phyloP scores from a whole-genome alignment of 2,113 vertebrate species.

The Cricetomys ansorgei region DNA sequence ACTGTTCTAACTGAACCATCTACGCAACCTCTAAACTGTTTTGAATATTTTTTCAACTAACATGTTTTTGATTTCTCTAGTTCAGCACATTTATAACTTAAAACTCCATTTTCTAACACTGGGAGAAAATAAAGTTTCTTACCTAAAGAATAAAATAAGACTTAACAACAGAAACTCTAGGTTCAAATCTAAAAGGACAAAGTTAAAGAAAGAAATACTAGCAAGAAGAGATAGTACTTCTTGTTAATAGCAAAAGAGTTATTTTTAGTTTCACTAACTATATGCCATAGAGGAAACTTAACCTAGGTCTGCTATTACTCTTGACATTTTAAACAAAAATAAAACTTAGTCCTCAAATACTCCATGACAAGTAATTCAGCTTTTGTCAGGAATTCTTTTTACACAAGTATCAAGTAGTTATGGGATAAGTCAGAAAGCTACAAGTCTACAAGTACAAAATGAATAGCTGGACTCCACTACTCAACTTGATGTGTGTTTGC shows the following conservation, averaged over 20 bases:
- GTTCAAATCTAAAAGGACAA: neutral
- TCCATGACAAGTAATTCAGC: neutral
- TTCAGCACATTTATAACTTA: neutral
- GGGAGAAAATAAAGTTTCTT: neutral
- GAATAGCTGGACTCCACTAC: neutral
- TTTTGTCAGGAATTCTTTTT: neutral
- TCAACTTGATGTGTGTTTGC: neutral
- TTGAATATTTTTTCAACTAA: neutral
- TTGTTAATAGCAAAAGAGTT: neutral
- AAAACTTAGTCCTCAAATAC: neutral
- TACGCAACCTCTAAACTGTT: neutral
- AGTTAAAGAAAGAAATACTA: neutral
- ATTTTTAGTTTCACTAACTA: neutral
- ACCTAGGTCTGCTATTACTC: neutral
- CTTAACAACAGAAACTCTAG: neutral
- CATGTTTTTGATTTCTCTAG: neutral
- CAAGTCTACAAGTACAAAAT: neutral
- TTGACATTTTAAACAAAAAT: constrained; percentile 27
- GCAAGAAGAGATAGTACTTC: neutral
- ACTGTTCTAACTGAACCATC: neutral
- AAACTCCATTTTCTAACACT: neutral
- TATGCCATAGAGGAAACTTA: neutral
- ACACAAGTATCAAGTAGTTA: neutral
- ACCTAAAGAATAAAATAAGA: neutral
- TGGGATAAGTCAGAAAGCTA: neutral